Evolutionary conservation across 2,888 invertebrate species (phyloP), one percentile per base, ranked within the genome.

Genomic region (Dolichopus griseipennis): DNA sequence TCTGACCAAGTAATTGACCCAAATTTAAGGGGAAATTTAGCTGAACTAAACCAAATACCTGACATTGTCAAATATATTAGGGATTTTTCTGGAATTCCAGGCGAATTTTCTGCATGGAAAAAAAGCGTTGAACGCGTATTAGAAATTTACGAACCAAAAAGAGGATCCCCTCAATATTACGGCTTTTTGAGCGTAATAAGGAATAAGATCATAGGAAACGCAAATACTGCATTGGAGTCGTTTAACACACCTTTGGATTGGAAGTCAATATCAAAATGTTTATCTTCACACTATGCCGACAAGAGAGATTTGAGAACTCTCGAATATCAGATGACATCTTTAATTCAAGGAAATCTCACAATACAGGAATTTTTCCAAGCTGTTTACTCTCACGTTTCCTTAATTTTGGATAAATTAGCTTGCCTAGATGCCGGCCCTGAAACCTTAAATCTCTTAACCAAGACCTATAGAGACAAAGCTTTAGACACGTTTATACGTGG

Each of bases 281-380:
- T 71, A 2, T 68, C 68, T 1, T 65, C 67, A 43, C 70, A 73
- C 33, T 72, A 72, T 34, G 71, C 70, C 9, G 72, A 72, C 61
- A 71, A 71, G 34, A 43, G 71, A n/a, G 73, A 72, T 43, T 15
- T 73, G 4, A 61, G 66, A 12, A 73, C 72, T 1, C 65, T 73
- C 0, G 73, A 73, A 63, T 73, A 72, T 61, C 62, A 73, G 64
- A 69, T 71, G 69, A 69, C 69, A 10, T 52, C 71, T 1, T 52
- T 72, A 18, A 63, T 68, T 15, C 71, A 72, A 62, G 71, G 70
- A 67, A 65, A 62, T 43, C 37, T 52, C 37, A 34, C 20, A 18
- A 34, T 67, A 20, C 65, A 66, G n/a, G 21, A 67, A 7, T 69
- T 67, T 33, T 67, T 65, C 27, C 68, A 69, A 27, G 43, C 67